Conservation (phyloP, 2,113 vertebrate species). For the Typhlomys cinereus region DNA sequence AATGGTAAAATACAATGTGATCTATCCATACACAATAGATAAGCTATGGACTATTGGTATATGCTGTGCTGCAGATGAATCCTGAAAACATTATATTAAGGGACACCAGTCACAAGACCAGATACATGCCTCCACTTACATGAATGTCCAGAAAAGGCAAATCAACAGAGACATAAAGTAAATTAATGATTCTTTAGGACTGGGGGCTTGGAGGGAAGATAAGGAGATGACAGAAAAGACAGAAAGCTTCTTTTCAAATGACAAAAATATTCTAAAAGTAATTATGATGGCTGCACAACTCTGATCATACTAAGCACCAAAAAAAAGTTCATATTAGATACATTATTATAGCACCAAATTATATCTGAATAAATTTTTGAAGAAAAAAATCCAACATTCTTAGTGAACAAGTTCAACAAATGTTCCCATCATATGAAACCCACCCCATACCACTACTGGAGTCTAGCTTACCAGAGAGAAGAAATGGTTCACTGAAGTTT, state of each 20-base stretch:
- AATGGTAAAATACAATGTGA: neutral
- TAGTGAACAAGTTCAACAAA: neutral
- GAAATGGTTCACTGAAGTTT: neutral
- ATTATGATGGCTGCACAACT: neutral
- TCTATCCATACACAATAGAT: neutral
- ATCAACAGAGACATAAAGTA: neutral
- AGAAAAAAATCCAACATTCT: neutral
- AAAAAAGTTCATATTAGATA: neutral
- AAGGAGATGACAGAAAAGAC: neutral
- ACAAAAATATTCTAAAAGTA: neutral
- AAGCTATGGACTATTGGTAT: too few species aligned
- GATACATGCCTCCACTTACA: neutral
- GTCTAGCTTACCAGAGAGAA: neutral
- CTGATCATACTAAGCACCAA: neutral
- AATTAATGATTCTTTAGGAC: neutral
- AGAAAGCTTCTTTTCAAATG: neutral
- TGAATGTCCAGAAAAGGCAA: neutral
- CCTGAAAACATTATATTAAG: neutral
- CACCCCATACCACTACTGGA: neutral
- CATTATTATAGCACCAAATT: too few species aligned
- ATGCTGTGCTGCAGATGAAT: neutral
- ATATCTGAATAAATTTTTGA: neutral
- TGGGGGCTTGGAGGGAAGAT: neutral
- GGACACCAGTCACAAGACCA: neutral
- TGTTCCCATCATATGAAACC: neutral